Evolutionary conservation across 2,888 invertebrate species (phyloP), one percentile per base, ranked within the genome.

Genomic region (Bombyx huttoni): DNA sequence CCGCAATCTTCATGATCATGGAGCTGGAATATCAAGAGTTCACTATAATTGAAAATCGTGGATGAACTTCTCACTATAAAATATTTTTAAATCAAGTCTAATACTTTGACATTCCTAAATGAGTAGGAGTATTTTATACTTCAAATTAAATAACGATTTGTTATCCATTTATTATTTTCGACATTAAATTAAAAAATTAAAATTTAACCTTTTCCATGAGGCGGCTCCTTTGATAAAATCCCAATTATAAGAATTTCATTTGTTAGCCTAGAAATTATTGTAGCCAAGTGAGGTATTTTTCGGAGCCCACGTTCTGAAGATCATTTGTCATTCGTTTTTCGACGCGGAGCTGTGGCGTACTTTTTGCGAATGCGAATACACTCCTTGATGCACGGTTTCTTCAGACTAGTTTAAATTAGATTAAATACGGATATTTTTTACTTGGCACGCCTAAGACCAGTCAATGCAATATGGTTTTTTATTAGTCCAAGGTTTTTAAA

Each of bases 301-400:
- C 69, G 68, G 71, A 78, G 80, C 75, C 75, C 74, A 63, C 63
- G 65, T 63, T 67, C 65, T 58, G 58, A 54, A 58, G 66, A 79
- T 83, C 84, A 84, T 85, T 85, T 79, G 72, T 87, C 83, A 84
- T 78, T 66, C 47, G 67, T 68, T 68, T 75, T 65, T 63, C 75
- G 71, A 55, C 57, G 67, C 14, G 14, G 47, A 24, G 49, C 35
- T 12, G 33, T 12, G 48, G 34, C 7, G 40, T 52, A 40, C 69
- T 82, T 85, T 83, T 83, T 83, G 81, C 75, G 64, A 64, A 40
- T 40, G 12, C 40, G 40, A 40, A 40, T 12, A 8, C 5, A 24
- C 24, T 24, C 24, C 24, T 24, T 24, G 24, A 24, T 5, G 58
- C 59, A 61, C 59, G 33, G 52, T 46, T 51, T 54, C 53, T 52